These are phyloP conservation scores for Puffinus mauretanicus DNA, from an alignment of 2,113 vertebrate species.

Conservation along the genomic window DNA sequence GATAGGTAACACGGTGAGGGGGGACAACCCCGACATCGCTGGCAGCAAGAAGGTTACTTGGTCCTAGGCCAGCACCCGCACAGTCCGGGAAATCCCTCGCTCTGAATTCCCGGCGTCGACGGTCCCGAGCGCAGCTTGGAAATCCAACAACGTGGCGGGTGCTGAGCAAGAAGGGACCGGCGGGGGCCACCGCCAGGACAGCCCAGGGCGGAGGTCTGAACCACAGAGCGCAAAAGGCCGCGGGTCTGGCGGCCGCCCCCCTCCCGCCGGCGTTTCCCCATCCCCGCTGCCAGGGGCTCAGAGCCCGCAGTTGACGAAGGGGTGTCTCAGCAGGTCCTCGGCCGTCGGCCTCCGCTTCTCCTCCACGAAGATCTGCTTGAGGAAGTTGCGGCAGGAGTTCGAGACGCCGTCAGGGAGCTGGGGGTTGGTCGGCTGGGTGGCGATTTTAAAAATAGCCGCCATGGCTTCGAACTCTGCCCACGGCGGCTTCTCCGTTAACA, in stretches of 20 bases:
- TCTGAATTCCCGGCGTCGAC: background rate
- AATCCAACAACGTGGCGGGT: background rate
- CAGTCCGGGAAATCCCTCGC: background rate
- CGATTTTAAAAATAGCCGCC: constrained; percentile 92
- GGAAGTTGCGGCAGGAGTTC: constrained; percentile 82
- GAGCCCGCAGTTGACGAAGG: constrained; percentile 83
- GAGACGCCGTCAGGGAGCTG: constrained; percentile 83
- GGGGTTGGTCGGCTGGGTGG: constrained; percentile 90
- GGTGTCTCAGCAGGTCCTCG: constrained; percentile 83
- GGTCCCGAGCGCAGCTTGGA: background rate
- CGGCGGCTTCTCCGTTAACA: constrained; percentile 90
- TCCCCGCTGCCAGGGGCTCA: constrained; percentile 47
- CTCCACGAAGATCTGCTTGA: constrained; percentile 88
- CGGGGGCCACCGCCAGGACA: background rate
- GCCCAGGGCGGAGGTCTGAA: background rate
- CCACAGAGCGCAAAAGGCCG: background rate
- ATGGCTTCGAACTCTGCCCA: constrained; percentile 93
- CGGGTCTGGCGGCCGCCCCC: background rate
- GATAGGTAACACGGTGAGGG: background rate
- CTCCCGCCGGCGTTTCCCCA: background rate
- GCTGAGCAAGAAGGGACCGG: background rate
- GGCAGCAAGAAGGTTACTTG: background rate
- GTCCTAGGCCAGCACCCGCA: background rate
- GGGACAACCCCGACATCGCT: background rate
- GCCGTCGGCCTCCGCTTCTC: constrained; percentile 89